Evolutionary conservation across 2,888 invertebrate species (phyloP).

Genomic region (Molorchus minor): DNA sequence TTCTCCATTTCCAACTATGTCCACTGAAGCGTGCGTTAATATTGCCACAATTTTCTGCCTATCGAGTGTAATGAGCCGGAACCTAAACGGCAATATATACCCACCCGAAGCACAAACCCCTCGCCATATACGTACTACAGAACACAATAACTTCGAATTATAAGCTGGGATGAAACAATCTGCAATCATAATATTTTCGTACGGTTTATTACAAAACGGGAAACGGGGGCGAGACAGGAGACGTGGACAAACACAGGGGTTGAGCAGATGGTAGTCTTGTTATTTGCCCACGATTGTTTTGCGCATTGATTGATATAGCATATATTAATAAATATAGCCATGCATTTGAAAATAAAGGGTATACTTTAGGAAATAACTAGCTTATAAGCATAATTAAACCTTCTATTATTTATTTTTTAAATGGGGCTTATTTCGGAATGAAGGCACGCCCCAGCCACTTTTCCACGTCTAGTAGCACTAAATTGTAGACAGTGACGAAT

Average conservation of each 20-base stretch:
- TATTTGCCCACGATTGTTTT: conserved; percentile 6
- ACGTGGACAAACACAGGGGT: conserved; percentile 19
- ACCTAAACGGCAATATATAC: conserved; percentile 38
- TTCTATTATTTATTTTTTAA: too few species aligned
- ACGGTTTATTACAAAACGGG: conserved; percentile 32
- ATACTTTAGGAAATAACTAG: too few species aligned
- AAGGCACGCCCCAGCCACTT: too few species aligned
- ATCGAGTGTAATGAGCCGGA: conserved; percentile 42
- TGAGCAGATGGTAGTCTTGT: conserved; percentile 17
- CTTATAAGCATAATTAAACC: too few species aligned
- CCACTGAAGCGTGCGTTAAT: conserved; percentile 15
- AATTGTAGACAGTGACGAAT: too few species aligned
- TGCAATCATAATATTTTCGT: conserved; percentile 47
- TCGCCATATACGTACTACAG: conserved; percentile 3
- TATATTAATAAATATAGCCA: too few species aligned
- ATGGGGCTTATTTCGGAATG: too few species aligned
- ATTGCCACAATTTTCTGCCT: conserved; percentile 43
- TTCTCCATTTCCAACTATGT: conserved; percentile 8
- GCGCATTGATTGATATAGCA: background rate
- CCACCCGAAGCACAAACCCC: conserved; percentile 1
- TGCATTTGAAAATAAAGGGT: too few species aligned
- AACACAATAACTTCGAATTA: conserved; percentile 35
- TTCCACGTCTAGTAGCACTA: too few species aligned
- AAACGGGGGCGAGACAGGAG: conserved; percentile 18
- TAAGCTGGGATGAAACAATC: conserved; percentile 44